These are phyloP conservation scores for Himalopsyche kuldschensis DNA, from an alignment of 2,888 invertebrate species.

Conservation along the genomic window DNA sequence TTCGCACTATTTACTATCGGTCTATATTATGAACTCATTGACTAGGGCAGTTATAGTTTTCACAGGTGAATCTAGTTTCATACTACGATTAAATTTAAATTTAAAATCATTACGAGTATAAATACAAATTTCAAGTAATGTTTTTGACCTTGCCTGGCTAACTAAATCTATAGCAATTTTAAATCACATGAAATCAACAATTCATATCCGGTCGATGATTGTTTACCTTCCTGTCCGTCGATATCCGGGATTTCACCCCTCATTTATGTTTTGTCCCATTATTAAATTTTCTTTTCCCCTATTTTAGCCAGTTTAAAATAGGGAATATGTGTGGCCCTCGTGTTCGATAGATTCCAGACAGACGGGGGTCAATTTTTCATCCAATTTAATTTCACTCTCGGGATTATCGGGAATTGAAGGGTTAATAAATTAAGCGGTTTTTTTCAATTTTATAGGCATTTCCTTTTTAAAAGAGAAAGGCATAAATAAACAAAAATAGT, in stretches of 20 bases:
- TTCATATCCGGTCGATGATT: slow-evolving; percentile 32
- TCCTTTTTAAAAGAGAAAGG: too few relatives aligned
- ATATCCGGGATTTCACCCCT: slow-evolving; percentile 18
- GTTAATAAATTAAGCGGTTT: not conserved
- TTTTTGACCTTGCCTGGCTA: too few relatives aligned
- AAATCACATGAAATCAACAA: slow-evolving; percentile 27
- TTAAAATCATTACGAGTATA: too few relatives aligned
- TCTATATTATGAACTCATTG: too few relatives aligned
- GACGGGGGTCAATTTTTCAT: slow-evolving; percentile 36
- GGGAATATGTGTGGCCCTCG: slow-evolving; percentile 11
- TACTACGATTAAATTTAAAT: too few relatives aligned
- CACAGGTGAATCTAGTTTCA: too few relatives aligned
- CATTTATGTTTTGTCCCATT: slow-evolving; percentile 22
- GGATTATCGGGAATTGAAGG: slow-evolving; percentile 9
- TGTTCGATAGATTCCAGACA: not conserved
- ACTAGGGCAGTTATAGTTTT: too few relatives aligned
- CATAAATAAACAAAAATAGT: too few relatives aligned
- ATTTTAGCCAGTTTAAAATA: slow-evolving; percentile 20
- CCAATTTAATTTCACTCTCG: slow-evolving; percentile 32
- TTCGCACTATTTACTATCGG: too few relatives aligned
- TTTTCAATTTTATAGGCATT: too few relatives aligned
- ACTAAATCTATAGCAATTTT: too few relatives aligned
- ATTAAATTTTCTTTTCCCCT: slow-evolving; percentile 36
- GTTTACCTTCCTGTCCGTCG: slow-evolving; percentile 31
- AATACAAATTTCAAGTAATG: too few relatives aligned